A percentile compares a stretch with the other conserved stretches of the same genome.
These are phyloP conservation scores for Dysidea cf. avara DNA, from an alignment of 37 sponge, comb jelly and placozoan genomes.

Conservation along the genomic window DNA sequence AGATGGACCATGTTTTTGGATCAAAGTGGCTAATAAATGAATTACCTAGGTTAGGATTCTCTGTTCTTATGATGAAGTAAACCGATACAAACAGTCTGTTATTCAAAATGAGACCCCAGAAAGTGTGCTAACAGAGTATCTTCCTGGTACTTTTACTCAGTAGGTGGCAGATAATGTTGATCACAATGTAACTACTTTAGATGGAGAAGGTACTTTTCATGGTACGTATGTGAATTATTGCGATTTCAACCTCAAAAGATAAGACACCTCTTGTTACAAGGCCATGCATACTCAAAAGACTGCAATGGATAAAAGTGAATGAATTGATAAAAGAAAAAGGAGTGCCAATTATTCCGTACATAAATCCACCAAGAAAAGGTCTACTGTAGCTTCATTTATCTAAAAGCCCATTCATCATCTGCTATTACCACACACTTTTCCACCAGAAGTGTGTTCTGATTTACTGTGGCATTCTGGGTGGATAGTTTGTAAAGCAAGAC, in stretches of 20 bases:
- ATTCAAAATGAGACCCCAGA: neutral
- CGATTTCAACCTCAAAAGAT: slow-evolving; percentile 32
- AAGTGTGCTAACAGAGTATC: neutral
- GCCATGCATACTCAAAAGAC: slow-evolving; percentile 9
- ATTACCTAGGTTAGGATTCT: slow-evolving; percentile 7
- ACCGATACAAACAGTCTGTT: no score
- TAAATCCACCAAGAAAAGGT: neutral
- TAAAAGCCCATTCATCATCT: slow-evolving; percentile 1
- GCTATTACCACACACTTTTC: slow-evolving; percentile 26
- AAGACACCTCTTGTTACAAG: neutral
- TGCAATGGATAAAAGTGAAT: slow-evolving; percentile 16
- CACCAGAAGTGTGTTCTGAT: slow-evolving; percentile 9
- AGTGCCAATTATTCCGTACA: slow-evolving; percentile 21
- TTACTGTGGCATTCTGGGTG: slow-evolving; percentile 8
- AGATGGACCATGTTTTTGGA: no score
- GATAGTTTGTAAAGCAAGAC: neutral
- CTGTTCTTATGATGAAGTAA: slow-evolving; percentile 22
- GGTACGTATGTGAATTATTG: slow-evolving; percentile 38
- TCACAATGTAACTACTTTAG: slow-evolving; percentile 14
- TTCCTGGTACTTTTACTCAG: slow-evolving; percentile 35
- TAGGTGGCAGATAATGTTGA: slow-evolving; percentile 28
- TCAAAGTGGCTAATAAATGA: slow-evolving; percentile 36
- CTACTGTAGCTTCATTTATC: slow-evolving; percentile 1
- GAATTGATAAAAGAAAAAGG: no score
- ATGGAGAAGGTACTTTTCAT: slow-evolving; percentile 22